These are phyloP conservation scores for Acrobasis suavella DNA, from an alignment of 2,888 invertebrate genomes.

Conservation along the genomic window DNA sequence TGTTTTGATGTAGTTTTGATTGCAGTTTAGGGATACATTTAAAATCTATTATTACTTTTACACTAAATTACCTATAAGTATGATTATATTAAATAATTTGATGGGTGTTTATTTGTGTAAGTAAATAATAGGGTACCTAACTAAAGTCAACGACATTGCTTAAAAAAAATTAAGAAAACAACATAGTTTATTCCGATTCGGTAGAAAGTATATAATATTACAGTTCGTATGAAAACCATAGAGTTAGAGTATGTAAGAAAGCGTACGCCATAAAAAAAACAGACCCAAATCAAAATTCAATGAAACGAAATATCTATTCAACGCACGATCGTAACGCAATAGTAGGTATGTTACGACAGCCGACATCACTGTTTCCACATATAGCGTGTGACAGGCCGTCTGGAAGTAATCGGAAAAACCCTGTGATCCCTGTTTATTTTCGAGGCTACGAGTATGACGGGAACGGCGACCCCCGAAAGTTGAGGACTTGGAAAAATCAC, in stretches of 20 bases:
- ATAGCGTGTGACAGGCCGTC: conserved; percentile 46
- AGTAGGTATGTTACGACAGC: conserved; percentile 14
- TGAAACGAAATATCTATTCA: conserved; percentile 11
- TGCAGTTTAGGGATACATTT: too few species aligned
- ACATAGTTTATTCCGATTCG: too few species aligned
- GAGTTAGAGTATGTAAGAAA: conserved; percentile 4
- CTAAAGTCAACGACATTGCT: too few species aligned
- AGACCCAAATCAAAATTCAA: conserved; percentile 16
- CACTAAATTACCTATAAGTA: too few species aligned
- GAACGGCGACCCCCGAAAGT: conserved; percentile 49
- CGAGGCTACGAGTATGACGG: conserved; percentile 33
- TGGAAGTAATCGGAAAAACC: conserved; percentile 55
- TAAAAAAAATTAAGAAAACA: too few species aligned
- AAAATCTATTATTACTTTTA: too few species aligned
- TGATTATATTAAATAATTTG: too few species aligned
- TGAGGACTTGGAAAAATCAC: conserved; percentile 61
- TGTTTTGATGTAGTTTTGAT: background rate
- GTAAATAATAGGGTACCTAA: too few species aligned
- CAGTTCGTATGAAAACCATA: background rate
- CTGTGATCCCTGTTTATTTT: conserved; percentile 63
- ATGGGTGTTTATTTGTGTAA: too few species aligned
- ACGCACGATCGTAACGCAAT: conserved; percentile 5
- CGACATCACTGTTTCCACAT: conserved; percentile 20
- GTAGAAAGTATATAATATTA: too few species aligned
- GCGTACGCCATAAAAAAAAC: conserved; percentile 12